Evolutionary conservation across 2,888 invertebrate species (phyloP).

Genomic region (Apeira syringaria): DNA sequence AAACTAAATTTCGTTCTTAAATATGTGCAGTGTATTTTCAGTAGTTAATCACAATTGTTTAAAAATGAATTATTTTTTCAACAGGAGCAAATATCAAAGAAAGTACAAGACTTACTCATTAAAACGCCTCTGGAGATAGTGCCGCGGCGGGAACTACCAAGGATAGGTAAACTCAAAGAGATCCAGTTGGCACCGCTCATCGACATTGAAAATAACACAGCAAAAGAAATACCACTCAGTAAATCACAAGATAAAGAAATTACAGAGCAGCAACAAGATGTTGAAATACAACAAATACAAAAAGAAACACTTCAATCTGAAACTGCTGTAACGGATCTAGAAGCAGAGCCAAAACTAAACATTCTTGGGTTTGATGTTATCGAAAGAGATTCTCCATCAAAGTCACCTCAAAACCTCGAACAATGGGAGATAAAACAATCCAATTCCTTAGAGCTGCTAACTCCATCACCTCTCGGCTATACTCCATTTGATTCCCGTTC

Average conservation of each 20-base stretch:
- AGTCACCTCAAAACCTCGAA: conserved; percentile 55
- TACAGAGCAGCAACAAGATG: background rate
- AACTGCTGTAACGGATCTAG: conserved; percentile 6
- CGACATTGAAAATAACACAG: conserved; percentile 39
- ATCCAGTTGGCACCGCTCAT: conserved; percentile 54
- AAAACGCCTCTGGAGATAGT: conserved; percentile 88
- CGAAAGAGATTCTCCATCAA: conserved; percentile 59
- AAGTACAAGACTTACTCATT: conserved; percentile 88
- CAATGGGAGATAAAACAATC: conserved; percentile 64
- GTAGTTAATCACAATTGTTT: too few relatives aligned
- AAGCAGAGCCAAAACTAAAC: conserved; percentile 52
- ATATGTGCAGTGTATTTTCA: too few relatives aligned
- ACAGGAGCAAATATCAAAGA: conserved; percentile 88
- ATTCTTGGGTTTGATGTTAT: conserved; percentile 60
- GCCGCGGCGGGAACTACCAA: conserved; percentile 61
- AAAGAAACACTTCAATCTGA: conserved; percentile 18
- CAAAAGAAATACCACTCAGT: conserved; percentile 19
- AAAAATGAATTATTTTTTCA: conserved; percentile 31
- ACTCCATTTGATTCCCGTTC: conserved; percentile 84
- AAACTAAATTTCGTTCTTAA: too few relatives aligned
- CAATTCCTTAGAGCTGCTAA: conserved; percentile 79
- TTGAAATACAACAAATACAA: conserved; percentile 24
- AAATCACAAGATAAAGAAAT: conserved; percentile 7
- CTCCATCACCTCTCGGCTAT: conserved; percentile 83
- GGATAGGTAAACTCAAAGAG: conserved; percentile 56